Evolutionary conservation across 2,797 vertebrate genomes (phyloP), one percentile per base, ranked within the genome.

Genomic region (Babyrousa celebensis): DNA sequence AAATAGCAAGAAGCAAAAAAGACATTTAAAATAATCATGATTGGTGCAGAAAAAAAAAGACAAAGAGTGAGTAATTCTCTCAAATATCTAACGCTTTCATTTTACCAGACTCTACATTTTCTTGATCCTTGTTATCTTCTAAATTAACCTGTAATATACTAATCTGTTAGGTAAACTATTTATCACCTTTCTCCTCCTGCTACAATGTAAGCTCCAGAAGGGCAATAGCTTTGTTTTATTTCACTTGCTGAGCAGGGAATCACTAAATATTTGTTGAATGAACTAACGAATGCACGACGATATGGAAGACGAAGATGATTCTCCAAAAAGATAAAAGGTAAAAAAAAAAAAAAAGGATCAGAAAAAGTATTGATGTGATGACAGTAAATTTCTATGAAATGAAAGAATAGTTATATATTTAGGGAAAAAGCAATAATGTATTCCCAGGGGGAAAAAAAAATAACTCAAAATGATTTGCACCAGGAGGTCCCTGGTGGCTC

Each of bases 401-500:
- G 23, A 92, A 72, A 43, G n/a, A 67, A 74, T 56, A 89, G 7
- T 16, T 43, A 78, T 56, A 48, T 58, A 85, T 78, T 77, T 74
- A 91, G 23, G 58, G 65, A 75, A 87, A 92, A 83, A 92, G 17
- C 54, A 78, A 93, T 40, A 88, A 48, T 48, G 21, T 56, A 74
- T 65, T 94, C 32, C 60, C 6, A 6, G 43, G 43, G 43, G 43
- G 1, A 89, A 58, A 40, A 87, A 77, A 83, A 91, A 82, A 58
- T 63, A 88, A 23, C 74, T 65, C 32, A 56, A 63, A 84, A 56
- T 75, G 15, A 65, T 65, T 23, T 65, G 18, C 23, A 75, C 18
- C n/a, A 84, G 43, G 43, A 48, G 43, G 6, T 48, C 43, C 43
- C 43, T 48, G 43, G 43, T 48, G 43, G 43, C 43, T 48, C 43